Base-by-base conservation (phyloP, 2,888 invertebrate genomes). In the Argyresthia albistria region DNA sequence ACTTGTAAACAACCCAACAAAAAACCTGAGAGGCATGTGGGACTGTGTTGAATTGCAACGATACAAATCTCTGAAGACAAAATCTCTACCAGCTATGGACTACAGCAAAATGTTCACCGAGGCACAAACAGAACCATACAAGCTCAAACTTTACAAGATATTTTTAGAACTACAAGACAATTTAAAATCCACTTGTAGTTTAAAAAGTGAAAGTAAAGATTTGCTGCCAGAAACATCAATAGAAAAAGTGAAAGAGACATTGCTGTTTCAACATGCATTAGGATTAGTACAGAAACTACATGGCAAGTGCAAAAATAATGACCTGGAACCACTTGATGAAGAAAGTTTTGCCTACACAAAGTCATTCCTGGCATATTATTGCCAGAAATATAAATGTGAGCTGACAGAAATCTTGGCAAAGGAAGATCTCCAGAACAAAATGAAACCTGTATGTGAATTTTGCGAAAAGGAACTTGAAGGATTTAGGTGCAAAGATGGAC, bases 11-110 rank as follows among this genome's bases (percentile, higher is more conserved):
- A 86, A 83, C 57, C 70, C 76, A 0, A 58, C 68, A 35, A 67
- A 66, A 55, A 67, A 59, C 53, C 60, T 87, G 3, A 72, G 70
- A 1, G 43, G 72, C 36, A 61, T 72, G 50, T 79, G 76, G 76
- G 87, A 86, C 57, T 70, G 73, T 4, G 59, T 87, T 49, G 80
- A 81, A 65, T 43, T 73, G 3, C 50, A 84, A 2, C 60, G 82
- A 52, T 80, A 67, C 52, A 77, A 69, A 60, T 61, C 66, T 6
- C 63, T 73, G 36, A 86, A 81, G 60, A 54, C 61, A 1, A 82
- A 73, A 56, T 55, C 0, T 25, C 25, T 25, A 46, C 55, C 7
- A 49, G 73, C 15, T 66, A 81, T 52, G 76, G 63, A 43, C 46
- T 25, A 25, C 25, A 25, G 60, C 7, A 48, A 62, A 16, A 56